Conservation (phyloP, 2,113 vertebrate species). For the Propithecus coquereli region DNA sequence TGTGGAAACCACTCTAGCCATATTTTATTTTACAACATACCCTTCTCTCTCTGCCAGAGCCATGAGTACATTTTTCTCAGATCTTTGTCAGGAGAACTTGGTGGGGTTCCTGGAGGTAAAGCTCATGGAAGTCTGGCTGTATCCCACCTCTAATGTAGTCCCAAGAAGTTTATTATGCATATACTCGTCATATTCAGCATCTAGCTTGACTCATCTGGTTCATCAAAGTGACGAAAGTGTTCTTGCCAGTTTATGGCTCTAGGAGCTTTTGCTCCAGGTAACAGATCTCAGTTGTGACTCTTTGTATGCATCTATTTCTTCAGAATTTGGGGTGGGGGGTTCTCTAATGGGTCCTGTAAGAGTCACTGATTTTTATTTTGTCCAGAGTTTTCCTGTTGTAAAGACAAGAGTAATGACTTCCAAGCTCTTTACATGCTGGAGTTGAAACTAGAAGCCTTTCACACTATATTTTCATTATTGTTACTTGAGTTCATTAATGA, state of each 20-base stretch:
- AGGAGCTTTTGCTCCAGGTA: neutral
- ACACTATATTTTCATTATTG: neutral
- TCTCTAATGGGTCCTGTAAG: neutral
- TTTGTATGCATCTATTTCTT: neutral
- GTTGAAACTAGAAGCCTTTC: neutral
- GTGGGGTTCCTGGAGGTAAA: neutral
- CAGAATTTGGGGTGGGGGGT: neutral
- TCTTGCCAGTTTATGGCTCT: neutral
- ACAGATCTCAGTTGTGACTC: neutral
- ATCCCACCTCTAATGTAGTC: neutral
- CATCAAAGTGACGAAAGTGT: too few species aligned
- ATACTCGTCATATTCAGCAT: accelerated
- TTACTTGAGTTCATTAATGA: neutral
- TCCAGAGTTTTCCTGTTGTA: neutral
- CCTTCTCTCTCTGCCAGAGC: neutral
- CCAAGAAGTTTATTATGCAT: neutral
- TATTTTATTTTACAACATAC: neutral
- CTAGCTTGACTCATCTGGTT: neutral
- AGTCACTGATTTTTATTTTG: neutral
- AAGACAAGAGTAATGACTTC: neutral
- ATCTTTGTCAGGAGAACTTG: neutral
- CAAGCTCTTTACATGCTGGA: too few species aligned
- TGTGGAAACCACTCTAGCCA: too few species aligned
- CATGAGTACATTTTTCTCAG: neutral
- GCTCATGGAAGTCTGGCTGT: neutral